Evolutionary conservation across 2,797 vertebrate species (phyloP), one percentile per base, ranked within the genome.

Genomic region (Mormyrus hasselquistii): DNA sequence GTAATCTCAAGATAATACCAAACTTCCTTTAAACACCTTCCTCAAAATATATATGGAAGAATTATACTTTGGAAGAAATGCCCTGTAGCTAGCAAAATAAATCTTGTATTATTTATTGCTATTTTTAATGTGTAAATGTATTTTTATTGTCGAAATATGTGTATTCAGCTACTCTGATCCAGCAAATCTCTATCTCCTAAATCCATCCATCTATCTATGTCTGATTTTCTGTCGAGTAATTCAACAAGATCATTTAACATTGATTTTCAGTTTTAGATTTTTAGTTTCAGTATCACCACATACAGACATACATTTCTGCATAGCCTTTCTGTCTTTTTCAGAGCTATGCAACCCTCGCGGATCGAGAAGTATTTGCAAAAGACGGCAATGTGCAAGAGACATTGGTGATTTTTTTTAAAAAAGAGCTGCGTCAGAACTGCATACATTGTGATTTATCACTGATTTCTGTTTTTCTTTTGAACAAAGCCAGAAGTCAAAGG

Each of bases 401-500:
- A 19, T 3, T n/a, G 34, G 38, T 41, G 38, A 79, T 1, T 85
- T 89, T 89, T 89, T 88, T 47, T 86, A 50, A 47, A 87, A 25
- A 25, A 29, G 57, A 89, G 16, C 86, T 57, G 49, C n/a, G 62
- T 52, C 50, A 69, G 86, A 89, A 87, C 50, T 62, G 62, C 62
- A 22, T 25, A 22, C 62, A 41, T 50, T 55, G 34, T 62, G 34
- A 19, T 86, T 65, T 47, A 53, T 79, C 25, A 65, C 52, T 87
- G 53, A 38, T 55, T 10, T 14, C 29, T 34, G 65, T 73, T 86
- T 44, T 62, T 10, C 55, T 52, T 16, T 55, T 22, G 41, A 90
- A 90, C 89, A 90, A 88, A 69, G 87, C 76, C 55, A 65, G 5
- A 87, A 53, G 87, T 62, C 82, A 69, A 65, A 41, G 55, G 55